Percentiles rank a stretch among this genome's conserved stretches.
Evolutionary conservation across 2,888 invertebrate species (phyloP).

Genomic region (Drosophila anomalipes): DNA sequence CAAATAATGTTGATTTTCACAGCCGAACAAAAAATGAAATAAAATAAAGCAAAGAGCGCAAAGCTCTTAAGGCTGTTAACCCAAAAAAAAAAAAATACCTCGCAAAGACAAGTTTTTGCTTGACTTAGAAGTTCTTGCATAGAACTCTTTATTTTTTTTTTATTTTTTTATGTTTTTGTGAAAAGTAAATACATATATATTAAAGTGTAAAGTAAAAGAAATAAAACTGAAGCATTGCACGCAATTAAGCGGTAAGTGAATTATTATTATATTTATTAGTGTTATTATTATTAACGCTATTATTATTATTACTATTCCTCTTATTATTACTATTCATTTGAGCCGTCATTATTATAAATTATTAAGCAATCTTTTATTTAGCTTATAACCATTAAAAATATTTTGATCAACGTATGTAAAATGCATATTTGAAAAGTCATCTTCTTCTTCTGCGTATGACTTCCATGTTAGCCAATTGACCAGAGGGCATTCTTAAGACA

Average conservation of each 20-base stretch:
- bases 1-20: constrained; percentile 67
- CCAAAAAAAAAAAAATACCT: neutral
- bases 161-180: neutral
- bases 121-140: neutral
- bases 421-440: neutral
- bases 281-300: neutral
- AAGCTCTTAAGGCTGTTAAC: constrained; percentile 72
- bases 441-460: neutral
- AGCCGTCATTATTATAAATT: neutral
- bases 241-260: neutral
- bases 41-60: constrained; percentile 28
- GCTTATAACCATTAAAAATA: neutral
- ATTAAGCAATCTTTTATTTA: neutral
- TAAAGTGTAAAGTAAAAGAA: neutral
- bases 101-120: neutral
- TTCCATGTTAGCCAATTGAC: constrained; percentile 4
- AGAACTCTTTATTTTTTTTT: neutral
- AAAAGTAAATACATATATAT: neutral
- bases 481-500: neutral
- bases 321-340: neutral
- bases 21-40: constrained; percentile 18
- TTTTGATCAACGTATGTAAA: neutral
- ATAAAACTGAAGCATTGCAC: too few species aligned
- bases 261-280: neutral
- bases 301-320: too few species aligned